Percentiles rank a stretch among this genome's conserved stretches.
phyloP scores from a whole-genome alignment of 2,888 invertebrate species.

The Tachina fera region DNA sequence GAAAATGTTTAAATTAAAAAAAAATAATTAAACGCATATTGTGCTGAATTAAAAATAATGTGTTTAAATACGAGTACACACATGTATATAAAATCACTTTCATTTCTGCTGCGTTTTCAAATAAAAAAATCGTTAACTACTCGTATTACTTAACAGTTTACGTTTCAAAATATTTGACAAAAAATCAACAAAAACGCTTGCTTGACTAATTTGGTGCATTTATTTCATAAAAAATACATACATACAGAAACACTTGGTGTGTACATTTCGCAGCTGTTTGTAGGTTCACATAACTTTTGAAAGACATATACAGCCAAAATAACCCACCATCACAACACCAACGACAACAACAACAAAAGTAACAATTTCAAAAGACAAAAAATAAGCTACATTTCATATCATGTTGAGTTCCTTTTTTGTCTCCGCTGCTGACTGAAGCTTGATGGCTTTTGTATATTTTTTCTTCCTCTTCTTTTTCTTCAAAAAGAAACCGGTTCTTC shows the following conservation, averaged over 20 bases:
- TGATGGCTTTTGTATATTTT: slow-evolving; percentile 28
- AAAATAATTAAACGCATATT: neutral
- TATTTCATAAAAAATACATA: slow-evolving; percentile 27
- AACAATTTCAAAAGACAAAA: slow-evolving; percentile 38
- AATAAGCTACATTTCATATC: slow-evolving; percentile 40
- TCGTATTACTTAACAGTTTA: slow-evolving; percentile 54
- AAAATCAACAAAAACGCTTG: slow-evolving; percentile 35
- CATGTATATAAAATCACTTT: slow-evolving; percentile 36
- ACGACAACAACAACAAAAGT: slow-evolving; percentile 34
- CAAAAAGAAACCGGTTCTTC: slow-evolving; percentile 60
- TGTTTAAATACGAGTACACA: neutral
- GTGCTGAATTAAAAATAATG: neutral
- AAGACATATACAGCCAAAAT: slow-evolving; percentile 52
- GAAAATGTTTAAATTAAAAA: neutral
- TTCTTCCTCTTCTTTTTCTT: slow-evolving; percentile 5
- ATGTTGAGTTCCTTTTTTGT: slow-evolving; percentile 46
- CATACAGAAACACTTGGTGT: slow-evolving; percentile 19
- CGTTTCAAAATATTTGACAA: slow-evolving; percentile 37
- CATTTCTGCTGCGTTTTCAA: slow-evolving; percentile 24
- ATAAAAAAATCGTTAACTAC: slow-evolving; percentile 29
- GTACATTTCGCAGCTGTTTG: slow-evolving; percentile 66
- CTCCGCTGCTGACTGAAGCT: slow-evolving; percentile 20
- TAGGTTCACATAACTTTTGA: slow-evolving; percentile 61
- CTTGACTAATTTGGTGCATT: slow-evolving; percentile 59
- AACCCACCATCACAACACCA: slow-evolving; percentile 53